These are phyloP conservation scores for Leucophenga maculata DNA, from an alignment of 2,888 invertebrate species.

Conservation along the genomic window DNA sequence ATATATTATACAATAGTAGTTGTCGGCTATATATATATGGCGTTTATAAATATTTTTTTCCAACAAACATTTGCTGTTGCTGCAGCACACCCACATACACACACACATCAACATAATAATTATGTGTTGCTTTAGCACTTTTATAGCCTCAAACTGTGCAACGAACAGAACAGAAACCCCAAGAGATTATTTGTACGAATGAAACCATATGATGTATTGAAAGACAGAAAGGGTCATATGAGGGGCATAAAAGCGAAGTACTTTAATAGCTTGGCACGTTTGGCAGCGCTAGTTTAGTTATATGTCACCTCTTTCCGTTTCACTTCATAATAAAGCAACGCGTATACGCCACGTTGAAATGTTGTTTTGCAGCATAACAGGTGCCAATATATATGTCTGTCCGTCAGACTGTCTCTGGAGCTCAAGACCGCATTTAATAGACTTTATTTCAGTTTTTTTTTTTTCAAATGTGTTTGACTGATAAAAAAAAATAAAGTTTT, in stretches of 20 bases:
- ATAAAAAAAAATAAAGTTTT: no score
- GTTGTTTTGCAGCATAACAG: not conserved
- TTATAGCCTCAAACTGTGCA: constrained; percentile 50
- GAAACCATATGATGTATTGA: no score
- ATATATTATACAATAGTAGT: not conserved
- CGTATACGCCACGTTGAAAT: constrained; percentile 2
- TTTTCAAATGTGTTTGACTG: no score
- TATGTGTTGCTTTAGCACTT: constrained; percentile 45
- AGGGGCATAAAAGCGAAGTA: constrained; percentile 56
- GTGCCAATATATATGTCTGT: not conserved
- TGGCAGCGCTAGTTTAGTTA: constrained; percentile 37
- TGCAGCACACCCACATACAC: not conserved
- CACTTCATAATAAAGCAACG: not conserved
- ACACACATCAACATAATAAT: constrained; percentile 44
- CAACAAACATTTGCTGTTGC: not conserved
- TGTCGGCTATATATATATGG: not conserved
- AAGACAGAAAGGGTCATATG: constrained; percentile 21
- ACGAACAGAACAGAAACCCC: not conserved
- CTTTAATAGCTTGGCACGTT: constrained; percentile 59
- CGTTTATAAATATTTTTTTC: no score
- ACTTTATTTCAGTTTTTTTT: not conserved
- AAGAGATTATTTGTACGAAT: no score
- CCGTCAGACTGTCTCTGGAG: no score
- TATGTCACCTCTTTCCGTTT: constrained; percentile 23
- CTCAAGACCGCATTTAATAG: constrained; percentile 5